These are phyloP conservation scores for Cervus canadensis DNA, from an alignment of 2,113 vertebrate genomes.

Conservation along the genomic window DNA sequence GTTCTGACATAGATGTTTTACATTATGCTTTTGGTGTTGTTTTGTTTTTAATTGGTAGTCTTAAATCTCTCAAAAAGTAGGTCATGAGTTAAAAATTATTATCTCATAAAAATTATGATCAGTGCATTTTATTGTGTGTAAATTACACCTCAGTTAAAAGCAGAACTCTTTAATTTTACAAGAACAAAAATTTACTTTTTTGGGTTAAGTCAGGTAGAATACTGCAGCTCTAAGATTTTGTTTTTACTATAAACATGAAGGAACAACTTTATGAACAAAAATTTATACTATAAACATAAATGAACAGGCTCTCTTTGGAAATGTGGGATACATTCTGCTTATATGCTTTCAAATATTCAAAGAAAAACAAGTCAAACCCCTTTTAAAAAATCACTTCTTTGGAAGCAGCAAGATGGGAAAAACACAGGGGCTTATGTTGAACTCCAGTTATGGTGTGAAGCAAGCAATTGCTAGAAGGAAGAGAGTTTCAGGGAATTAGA, in stretches of 20 bases:
- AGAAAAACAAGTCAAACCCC: neutral
- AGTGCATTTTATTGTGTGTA: neutral
- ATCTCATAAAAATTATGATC: neutral
- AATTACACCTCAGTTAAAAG: neutral
- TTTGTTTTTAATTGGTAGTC: neutral
- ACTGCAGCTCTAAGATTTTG: neutral
- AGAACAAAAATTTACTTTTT: neutral
- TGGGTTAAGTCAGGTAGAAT: neutral
- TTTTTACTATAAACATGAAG: neutral
- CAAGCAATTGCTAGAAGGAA: neutral
- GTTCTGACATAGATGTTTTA: neutral
- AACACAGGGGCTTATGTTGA: neutral
- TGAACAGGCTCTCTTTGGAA: neutral
- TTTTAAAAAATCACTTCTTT: neutral
- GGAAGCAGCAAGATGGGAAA: neutral
- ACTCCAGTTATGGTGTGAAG: neutral
- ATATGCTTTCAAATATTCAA: neutral
- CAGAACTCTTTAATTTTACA: neutral
- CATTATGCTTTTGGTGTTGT: neutral
- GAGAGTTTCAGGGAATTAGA: neutral
- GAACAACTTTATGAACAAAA: neutral
- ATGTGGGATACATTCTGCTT: neutral
- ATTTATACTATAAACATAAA: neutral
- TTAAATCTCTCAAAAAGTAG: constrained; percentile 1
- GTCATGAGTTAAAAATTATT: neutral